Percentiles rank a stretch among this genome's conserved stretches.
These are phyloP conservation scores for Taphrorychus bicolor DNA, from an alignment of 2,888 invertebrate genomes.

Conservation along the genomic window DNA sequence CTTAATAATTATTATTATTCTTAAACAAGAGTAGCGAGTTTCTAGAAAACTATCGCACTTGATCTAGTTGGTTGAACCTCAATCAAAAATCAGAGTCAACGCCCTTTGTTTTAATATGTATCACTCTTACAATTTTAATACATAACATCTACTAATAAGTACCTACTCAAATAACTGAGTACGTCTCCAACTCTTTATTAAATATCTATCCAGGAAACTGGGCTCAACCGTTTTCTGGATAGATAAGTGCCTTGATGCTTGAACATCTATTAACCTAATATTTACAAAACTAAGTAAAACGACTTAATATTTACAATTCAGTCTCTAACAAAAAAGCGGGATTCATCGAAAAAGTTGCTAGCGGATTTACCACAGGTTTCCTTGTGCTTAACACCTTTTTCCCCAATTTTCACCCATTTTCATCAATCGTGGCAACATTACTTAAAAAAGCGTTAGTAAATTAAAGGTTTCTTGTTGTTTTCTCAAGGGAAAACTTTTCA, in stretches of 20 bases:
- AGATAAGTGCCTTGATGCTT: neutral
- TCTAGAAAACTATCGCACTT: too few species aligned
- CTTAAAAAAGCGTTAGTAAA: neutral
- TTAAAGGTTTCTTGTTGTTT: neutral
- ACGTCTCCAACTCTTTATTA: neutral
- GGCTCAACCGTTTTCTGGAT: neutral
- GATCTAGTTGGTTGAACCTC: too few species aligned
- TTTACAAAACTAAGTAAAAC: neutral
- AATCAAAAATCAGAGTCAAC: too few species aligned
- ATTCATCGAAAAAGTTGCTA: neutral
- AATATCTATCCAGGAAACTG: neutral
- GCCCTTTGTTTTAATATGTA: too few species aligned
- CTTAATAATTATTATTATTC: too few species aligned
- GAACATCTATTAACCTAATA: neutral
- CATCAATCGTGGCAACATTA: too few species aligned
- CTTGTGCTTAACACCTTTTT: too few species aligned
- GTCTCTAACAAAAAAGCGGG: neutral
- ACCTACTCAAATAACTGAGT: neutral
- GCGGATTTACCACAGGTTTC: too few species aligned
- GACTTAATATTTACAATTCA: constrained; percentile 1
- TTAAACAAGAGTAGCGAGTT: too few species aligned
- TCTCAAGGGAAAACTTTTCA: neutral
- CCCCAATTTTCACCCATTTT: too few species aligned
- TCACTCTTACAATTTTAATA: too few species aligned
- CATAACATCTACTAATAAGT: too few species aligned